A percentile compares a stretch with the other conserved stretches of the same genome.
Conservation (phyloP, 1,140 invertebrate species). For the Stegodyphus dumicola region DNA sequence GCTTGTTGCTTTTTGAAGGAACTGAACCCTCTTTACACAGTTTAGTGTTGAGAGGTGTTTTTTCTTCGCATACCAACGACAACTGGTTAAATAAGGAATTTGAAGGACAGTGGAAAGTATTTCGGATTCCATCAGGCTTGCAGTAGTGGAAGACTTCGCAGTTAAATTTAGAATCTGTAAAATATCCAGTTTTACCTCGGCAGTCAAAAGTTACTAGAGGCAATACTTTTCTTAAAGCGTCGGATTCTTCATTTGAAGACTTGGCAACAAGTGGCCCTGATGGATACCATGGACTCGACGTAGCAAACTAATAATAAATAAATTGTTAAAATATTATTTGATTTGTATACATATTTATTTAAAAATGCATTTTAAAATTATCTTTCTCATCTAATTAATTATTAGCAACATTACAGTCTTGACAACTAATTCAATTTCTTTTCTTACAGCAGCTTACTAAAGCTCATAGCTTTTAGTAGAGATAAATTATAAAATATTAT, state of each 20-base stretch:
- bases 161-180: slow-evolving; percentile 63
- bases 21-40: slow-evolving; percentile 50
- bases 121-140: slow-evolving; percentile 63
- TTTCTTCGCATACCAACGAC: slow-evolving; percentile 63
- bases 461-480: too few relatives aligned
- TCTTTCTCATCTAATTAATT: background rate
- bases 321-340: background rate
- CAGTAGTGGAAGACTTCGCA: slow-evolving; percentile 66
- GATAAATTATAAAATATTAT: too few relatives aligned
- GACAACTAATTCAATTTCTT: background rate
- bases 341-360: background rate
- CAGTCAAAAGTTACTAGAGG: slow-evolving; percentile 64
- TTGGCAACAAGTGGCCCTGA: slow-evolving; percentile 16
- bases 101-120: slow-evolving; percentile 63
- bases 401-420: background rate
- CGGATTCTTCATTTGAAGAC: slow-evolving; percentile 7
- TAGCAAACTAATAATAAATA: background rate
- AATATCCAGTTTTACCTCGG: slow-evolving; percentile 63
- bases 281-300: slow-evolving; percentile 44
- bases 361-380: background rate
- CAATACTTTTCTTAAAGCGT: slow-evolving; percentile 59
- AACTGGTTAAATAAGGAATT: slow-evolving; percentile 64
- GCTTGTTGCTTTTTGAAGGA: background rate
- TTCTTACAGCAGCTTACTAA: background rate
- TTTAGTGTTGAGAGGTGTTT: slow-evolving; percentile 6